Evolutionary conservation across 2,888 invertebrate species (phyloP).

Genomic region (Lymantria monacha): DNA sequence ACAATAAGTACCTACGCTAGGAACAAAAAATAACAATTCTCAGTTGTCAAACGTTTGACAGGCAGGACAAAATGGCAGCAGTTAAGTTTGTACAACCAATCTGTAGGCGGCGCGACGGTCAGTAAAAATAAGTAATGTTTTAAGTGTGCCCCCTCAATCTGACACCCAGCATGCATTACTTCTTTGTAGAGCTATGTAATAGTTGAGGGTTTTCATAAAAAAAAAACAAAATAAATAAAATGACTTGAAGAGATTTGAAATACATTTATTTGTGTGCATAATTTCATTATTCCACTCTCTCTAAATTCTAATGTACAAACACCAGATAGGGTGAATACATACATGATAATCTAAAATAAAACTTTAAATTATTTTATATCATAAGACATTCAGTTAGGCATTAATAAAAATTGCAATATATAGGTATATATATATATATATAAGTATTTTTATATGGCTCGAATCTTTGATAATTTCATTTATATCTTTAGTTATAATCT

Average conservation of each 20-base stretch:
- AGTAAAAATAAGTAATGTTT: no score
- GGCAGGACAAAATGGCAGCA: no score
- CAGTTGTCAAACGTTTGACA: no score
- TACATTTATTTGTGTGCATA: slow-evolving; percentile 79
- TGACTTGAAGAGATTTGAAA: slow-evolving; percentile 48
- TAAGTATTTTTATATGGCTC: slow-evolving; percentile 64
- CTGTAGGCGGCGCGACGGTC: no score
- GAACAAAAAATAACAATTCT: no score
- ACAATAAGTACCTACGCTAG: no score
- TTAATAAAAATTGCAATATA: slow-evolving; percentile 51
- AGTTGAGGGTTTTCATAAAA: no score
- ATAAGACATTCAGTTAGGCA: slow-evolving; percentile 80
- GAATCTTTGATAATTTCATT: slow-evolving; percentile 58
- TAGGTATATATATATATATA: no score
- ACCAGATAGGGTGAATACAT: slow-evolving; percentile 63
- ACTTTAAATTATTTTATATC: slow-evolving; percentile 57
- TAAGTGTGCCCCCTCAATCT: no score
- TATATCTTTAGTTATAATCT: slow-evolving; percentile 30
- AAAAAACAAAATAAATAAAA: background rate
- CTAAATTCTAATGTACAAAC: slow-evolving; percentile 69
- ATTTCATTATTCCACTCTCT: slow-evolving; percentile 64
- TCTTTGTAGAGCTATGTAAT: no score
- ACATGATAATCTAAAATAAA: slow-evolving; percentile 54
- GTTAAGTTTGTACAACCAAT: no score
- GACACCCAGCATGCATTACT: no score